Evolutionary conservation across 2,797 vertebrate genomes (phyloP), one percentile per base, ranked within the genome.

Genomic region (Poecilia picta): DNA sequence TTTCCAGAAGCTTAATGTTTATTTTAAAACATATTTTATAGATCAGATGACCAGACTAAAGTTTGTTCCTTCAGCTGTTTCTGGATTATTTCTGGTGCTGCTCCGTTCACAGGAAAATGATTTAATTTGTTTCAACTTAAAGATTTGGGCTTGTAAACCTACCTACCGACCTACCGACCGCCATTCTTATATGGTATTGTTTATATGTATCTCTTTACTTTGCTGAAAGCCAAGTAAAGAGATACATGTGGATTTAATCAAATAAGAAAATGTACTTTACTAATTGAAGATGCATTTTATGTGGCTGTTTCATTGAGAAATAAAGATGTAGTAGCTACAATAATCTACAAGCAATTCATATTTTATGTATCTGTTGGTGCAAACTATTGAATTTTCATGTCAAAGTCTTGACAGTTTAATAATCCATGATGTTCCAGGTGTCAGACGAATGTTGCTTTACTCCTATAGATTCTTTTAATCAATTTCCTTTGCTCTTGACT

Each of bases 71-170:
- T 5, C 82, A 83, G 83, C 85, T 81, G 83, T 15, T 57, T 25
- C 80, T 68, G 20, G 2, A 74, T 41, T 59, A 80, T 77, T 87
- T 79, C 76, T 73, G 33, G 28, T 62, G 57, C 13, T 31, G 28
- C n/a, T n/a, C 25, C 4, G 8, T 28, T 28, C n/a, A 57, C 33
- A 16, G 5, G 31, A 66, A 7, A 18, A 36, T 92, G 89, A 81
- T 25, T 77, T 88, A 87, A 89, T 85, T 85, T 75, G 81, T 89
- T 85, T 83, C 51, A 59, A 55, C 81, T 81, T 79, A 49, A 72
- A 80, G 85, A 83, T 81, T 85, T 68, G 3, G 83, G 81, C 84
- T 62, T 33, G 5, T 16, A 59, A 59, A 59, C 5, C 23, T n/a
- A 3, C 53, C 25, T n/a, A 55, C 25, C 53, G n/a, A 55, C 23